phyloP scores from a whole-genome alignment of 2,888 invertebrate genomes.

The Syritta pipiens region DNA sequence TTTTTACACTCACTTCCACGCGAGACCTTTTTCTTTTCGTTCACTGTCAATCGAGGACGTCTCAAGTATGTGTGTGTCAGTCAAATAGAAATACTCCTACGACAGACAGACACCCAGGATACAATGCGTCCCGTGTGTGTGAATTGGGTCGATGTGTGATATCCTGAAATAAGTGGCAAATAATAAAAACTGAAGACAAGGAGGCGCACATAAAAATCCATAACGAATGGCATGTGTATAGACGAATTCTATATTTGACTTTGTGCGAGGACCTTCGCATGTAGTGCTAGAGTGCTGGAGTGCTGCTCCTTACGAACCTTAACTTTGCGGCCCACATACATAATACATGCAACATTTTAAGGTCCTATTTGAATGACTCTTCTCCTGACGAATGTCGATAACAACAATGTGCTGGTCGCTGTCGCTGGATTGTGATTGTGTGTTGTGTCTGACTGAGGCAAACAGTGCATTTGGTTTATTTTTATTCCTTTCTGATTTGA shows the following conservation, averaged over 20 bases:
- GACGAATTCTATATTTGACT: constrained; percentile 33
- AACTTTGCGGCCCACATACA: not conserved
- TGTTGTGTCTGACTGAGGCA: constrained; percentile 34
- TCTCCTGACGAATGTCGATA: constrained; percentile 29
- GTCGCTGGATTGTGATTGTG: constrained; percentile 11
- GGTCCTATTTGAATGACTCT: constrained; percentile 23
- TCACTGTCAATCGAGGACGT: constrained; percentile 4
- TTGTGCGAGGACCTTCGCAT: constrained; percentile 5
- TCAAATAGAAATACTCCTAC: not conserved
- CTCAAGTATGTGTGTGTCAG: constrained; percentile 13
- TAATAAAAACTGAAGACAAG: constrained; percentile 35
- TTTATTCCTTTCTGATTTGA: constrained; percentile 46
- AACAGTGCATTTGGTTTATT: constrained; percentile 16
- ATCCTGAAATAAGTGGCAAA: constrained; percentile 52
- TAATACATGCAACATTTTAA: constrained; percentile 1
- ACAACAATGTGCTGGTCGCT: constrained; percentile 47
- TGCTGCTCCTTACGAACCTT: not conserved
- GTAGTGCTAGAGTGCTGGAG: not conserved
- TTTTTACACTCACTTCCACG: constrained; percentile 52
- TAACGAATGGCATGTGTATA: constrained; percentile 16
- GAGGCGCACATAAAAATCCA: constrained; percentile 16
- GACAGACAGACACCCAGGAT: not conserved
- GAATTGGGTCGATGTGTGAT: constrained; percentile 57
- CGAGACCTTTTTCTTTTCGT: constrained; percentile 17
- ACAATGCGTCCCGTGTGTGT: not conserved